These are phyloP conservation scores for Cebus imitator DNA, from an alignment of 2,113 vertebrate species.

Conservation along the genomic window DNA sequence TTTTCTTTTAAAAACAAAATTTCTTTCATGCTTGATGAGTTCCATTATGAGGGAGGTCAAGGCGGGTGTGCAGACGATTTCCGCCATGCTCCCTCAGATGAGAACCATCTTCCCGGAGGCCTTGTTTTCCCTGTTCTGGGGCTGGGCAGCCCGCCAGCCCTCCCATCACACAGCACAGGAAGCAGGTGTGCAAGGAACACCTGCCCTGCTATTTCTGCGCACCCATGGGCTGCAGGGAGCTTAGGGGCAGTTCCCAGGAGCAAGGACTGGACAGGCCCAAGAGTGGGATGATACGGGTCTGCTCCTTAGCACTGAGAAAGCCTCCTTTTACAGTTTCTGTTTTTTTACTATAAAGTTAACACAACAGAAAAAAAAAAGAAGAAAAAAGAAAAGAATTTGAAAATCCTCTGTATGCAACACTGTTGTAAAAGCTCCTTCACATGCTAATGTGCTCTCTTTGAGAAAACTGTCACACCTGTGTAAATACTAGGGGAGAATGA, in stretches of 20 bases:
- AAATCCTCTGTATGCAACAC: background rate
- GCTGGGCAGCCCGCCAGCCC: no score
- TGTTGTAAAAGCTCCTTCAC: background rate
- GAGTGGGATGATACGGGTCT: accelerated
- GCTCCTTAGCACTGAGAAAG: background rate
- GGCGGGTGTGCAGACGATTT: background rate
- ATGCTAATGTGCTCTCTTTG: background rate
- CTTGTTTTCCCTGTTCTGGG: no score
- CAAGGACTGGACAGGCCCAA: background rate
- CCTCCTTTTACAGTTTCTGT: background rate
- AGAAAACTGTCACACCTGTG: background rate
- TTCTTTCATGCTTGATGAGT: background rate
- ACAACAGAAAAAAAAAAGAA: background rate
- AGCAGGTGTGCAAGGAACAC: background rate
- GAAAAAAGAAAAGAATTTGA: background rate
- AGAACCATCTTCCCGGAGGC: background rate
- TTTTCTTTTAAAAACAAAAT: background rate
- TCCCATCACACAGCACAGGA: background rate
- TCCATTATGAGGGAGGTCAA: background rate
- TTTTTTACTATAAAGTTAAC: background rate
- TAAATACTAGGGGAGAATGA: no score
- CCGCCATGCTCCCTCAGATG: background rate
- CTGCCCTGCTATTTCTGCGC: background rate
- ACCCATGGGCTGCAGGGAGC: background rate
- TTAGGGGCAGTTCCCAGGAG: background rate